These are phyloP conservation scores for Ceratothoa steindachneri DNA, from an alignment of 2,888 invertebrate species.

Conservation along the genomic window DNA sequence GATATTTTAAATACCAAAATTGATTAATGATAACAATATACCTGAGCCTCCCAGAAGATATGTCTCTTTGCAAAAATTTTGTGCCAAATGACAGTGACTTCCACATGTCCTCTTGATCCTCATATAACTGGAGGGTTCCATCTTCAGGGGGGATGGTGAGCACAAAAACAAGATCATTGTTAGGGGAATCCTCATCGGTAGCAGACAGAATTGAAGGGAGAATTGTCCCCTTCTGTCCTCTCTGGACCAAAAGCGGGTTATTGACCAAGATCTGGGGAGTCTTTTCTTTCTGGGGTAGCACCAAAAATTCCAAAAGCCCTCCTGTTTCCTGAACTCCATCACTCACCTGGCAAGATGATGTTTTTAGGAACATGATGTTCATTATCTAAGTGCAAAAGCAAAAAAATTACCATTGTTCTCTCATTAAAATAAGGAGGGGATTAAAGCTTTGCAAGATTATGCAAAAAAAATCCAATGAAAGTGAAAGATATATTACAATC, in stretches of 20 bases:
- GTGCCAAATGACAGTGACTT: constrained; percentile 19
- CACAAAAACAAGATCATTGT: not conserved
- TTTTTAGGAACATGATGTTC: not conserved
- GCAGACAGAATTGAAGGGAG: not conserved
- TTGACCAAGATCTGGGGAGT: not conserved
- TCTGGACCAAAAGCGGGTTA: not conserved
- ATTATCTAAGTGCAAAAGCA: too few relatives aligned
- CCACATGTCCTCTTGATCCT: constrained; percentile 11
- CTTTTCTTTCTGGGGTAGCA: not conserved
- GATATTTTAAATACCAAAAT: too few relatives aligned
- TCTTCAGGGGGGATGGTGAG: not conserved
- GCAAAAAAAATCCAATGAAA: too few relatives aligned
- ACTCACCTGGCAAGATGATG: constrained; percentile 27
- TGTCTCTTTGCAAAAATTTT: constrained; percentile 27
- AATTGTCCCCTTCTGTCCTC: not conserved
- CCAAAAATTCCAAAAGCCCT: constrained; percentile 30
- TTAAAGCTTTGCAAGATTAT: too few relatives aligned
- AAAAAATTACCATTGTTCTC: too few relatives aligned
- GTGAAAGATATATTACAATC: too few relatives aligned
- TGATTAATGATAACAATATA: too few relatives aligned
- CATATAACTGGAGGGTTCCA: not conserved
- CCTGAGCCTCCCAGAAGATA: constrained; percentile 25
- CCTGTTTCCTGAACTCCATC: constrained; percentile 44
- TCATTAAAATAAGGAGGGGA: too few relatives aligned
- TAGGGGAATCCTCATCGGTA: not conserved